Evolutionary conservation across 1,140 invertebrate species (phyloP), one percentile per base, ranked within the genome.

Genomic region (Coenobita brevimanus): DNA sequence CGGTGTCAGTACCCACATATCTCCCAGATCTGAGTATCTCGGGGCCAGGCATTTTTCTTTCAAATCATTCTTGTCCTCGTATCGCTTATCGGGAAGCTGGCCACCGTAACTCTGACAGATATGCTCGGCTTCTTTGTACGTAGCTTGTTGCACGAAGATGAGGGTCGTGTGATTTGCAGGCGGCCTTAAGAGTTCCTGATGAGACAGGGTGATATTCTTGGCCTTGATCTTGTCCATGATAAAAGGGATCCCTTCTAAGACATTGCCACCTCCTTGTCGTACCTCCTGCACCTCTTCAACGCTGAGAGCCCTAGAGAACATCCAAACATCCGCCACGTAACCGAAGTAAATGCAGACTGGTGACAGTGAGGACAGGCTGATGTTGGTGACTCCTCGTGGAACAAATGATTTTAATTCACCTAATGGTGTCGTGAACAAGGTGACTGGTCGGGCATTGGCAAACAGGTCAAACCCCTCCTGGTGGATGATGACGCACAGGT

Each of bases 401-500:
- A 80, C 54, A 33, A 1, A 17, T 1, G 27, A 10, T 21, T 0
- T 62, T 13, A 4, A 24, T 13, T 30, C 64, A 3, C n/a, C n/a
- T 4, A 10, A 69, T 27, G 10, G 27, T 33, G 15, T 3, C 10
- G 13, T 21, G n/a, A 0, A 17, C 36, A 33, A 6, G 2, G 4
- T 69, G 13, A 4, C 64, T 69, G n/a, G 24, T 30, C 41, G 50
- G 10, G 50, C 78, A 21, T 80, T 43, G 27, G n/a, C 36, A 36
- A 38, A 80, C 6, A 60, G 8, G 54, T 62, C 27, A 60, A 62
- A 27, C 6, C 54, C 54, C 41, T 38, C 8, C n/a, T 30, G 10
- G 54, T 80, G 54, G 13, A 62, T 36, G 54, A 62, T 36, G 27
- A 30, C 2, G 30, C 78, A 80, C 27, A 80, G 1, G 78, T 80